phyloP scores from a whole-genome alignment of 2,888 invertebrate genomes.

The Keiferia lycopersicella region DNA sequence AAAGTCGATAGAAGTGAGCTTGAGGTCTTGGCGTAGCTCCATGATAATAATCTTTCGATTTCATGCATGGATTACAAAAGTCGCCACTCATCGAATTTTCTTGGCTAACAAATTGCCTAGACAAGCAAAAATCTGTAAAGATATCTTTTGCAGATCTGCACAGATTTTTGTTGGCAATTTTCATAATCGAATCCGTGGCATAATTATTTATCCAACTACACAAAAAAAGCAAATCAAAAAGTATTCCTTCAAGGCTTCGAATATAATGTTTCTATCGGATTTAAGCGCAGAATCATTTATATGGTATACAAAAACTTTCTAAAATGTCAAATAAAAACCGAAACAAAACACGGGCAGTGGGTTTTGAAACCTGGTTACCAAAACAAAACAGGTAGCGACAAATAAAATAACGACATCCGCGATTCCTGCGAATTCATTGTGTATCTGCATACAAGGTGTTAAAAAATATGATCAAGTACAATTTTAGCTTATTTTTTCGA shows the following conservation, averaged over 20 bases:
- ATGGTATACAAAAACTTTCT: too few relatives aligned
- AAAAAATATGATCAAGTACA: too few relatives aligned
- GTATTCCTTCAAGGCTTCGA: too few relatives aligned
- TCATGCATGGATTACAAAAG: conserved; percentile 10
- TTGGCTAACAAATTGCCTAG: conserved; percentile 1
- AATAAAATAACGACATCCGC: neutral
- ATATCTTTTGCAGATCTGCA: conserved; percentile 9
- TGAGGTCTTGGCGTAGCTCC: neutral
- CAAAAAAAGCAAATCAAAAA: neutral
- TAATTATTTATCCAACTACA: neutral
- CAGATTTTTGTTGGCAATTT: neutral
- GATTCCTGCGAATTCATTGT: neutral
- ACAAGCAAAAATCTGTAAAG: neutral
- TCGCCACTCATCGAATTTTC: conserved; percentile 9
- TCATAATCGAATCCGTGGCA: neutral
- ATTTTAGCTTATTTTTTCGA: too few relatives aligned
- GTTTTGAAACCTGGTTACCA: neutral
- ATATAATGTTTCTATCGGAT: too few relatives aligned
- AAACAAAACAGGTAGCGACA: conserved; percentile 6
- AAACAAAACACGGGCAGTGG: neutral
- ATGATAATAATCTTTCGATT: conserved; percentile 5
- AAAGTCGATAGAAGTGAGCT: neutral
- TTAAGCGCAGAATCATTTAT: too few relatives aligned
- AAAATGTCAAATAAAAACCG: neutral
- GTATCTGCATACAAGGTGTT: neutral